phyloP scores from a whole-genome alignment of 2,113 vertebrate species.

The Urocolius indicus region DNA sequence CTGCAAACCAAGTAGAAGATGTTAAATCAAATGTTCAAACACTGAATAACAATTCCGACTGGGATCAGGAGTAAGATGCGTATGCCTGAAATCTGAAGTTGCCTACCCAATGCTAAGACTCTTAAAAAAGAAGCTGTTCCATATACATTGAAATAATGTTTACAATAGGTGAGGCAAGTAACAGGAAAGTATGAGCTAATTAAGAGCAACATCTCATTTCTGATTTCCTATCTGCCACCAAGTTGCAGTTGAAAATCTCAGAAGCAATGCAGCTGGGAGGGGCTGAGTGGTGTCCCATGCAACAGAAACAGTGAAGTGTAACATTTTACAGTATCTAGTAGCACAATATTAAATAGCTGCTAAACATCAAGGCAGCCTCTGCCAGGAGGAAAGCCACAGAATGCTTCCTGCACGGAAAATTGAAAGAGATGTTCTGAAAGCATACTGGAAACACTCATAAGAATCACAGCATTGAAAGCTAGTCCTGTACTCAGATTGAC shows the following conservation, averaged over 20 bases:
- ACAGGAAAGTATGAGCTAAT: neutral
- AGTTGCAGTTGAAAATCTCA: neutral
- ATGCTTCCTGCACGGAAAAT: neutral
- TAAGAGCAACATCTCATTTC: neutral
- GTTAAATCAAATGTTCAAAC: neutral
- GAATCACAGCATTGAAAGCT: neutral
- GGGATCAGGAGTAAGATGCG: neutral
- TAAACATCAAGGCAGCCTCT: neutral
- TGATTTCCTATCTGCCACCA: neutral
- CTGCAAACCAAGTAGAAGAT: neutral
- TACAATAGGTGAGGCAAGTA: neutral
- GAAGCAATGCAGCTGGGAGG: neutral
- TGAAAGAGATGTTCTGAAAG: neutral
- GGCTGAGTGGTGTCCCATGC: neutral
- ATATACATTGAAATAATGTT: neutral
- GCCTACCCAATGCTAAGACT: neutral
- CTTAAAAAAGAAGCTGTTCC: neutral
- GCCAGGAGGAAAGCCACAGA: neutral
- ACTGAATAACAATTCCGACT: neutral
- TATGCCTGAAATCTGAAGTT: neutral
- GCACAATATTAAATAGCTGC: neutral
- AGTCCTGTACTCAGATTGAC: neutral
- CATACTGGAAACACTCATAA: neutral
- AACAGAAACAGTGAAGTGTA: neutral
- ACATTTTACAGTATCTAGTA: neutral